phyloP scores from a whole-genome alignment of 2,888 invertebrate species.

The Lacanobia oleracea region DNA sequence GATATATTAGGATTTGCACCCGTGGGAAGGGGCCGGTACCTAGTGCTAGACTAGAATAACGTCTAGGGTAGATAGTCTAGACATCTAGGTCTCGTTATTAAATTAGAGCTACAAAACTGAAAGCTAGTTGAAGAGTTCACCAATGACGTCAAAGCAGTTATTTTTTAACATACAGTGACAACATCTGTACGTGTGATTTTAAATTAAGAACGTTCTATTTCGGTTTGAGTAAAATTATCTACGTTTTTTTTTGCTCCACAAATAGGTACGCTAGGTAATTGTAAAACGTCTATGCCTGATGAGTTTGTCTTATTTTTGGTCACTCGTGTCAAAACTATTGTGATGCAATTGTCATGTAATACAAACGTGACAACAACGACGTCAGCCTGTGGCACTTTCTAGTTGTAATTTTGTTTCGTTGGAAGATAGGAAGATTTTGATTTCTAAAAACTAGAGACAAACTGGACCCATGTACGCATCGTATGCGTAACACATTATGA shows the following conservation, averaged over 20 bases:
- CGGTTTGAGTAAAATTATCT: conserved; percentile 34
- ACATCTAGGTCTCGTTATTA: conserved; percentile 2
- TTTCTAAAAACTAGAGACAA: too few species aligned
- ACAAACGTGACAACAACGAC: not conserved
- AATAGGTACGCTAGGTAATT: conserved; percentile 21
- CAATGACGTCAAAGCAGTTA: conserved; percentile 52
- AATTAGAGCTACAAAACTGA: conserved; percentile 11
- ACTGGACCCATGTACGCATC: too few species aligned
- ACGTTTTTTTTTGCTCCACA: conserved; percentile 27
- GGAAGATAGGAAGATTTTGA: not conserved
- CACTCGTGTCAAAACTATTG: not conserved
- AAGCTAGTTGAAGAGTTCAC: conserved; percentile 30
- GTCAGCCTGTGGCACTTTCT: not conserved
- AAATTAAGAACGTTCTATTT: conserved; percentile 55
- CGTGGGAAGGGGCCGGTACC: too few species aligned
- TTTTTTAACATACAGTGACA: conserved; percentile 36
- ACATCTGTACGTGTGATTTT: conserved; percentile 36
- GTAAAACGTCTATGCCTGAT: conserved; percentile 29
- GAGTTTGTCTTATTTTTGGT: conserved; percentile 24
- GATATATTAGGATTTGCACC: too few species aligned
- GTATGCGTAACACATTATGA: too few species aligned
- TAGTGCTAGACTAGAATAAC: not conserved
- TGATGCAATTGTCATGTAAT: conserved; percentile 11
- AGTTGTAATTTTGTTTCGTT: not conserved
- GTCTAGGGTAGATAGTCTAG: not conserved